phyloP scores from a whole-genome alignment of 2,113 vertebrate species.

The Caranx ignobilis region DNA sequence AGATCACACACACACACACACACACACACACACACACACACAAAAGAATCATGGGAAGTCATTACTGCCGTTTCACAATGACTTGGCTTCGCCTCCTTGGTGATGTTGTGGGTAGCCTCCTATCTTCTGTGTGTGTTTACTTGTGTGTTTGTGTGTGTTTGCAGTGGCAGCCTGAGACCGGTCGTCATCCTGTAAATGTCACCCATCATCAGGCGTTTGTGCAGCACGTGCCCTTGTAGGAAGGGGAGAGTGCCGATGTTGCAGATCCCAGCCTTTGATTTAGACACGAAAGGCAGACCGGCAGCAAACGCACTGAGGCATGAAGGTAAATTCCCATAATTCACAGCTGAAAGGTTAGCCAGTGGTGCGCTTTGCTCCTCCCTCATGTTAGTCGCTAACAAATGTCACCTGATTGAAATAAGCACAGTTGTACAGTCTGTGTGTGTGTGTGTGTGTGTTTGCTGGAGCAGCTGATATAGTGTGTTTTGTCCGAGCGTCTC shows the following conservation, averaged over 20 bases:
- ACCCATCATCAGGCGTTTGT: conserved; percentile 78
- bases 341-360: conserved; percentile 94
- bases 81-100: conserved; percentile 34
- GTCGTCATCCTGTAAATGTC: conserved; percentile 81
- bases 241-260: conserved; percentile 92
- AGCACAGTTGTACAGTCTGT: conserved; percentile 68
- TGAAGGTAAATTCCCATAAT: conserved; percentile 99
- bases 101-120: background rate
- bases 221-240: conserved; percentile 85
- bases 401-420: conserved; percentile 89
- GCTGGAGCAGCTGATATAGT: conserved; percentile 67
- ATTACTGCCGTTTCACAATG: conserved; percentile 26
- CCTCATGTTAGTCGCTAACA: conserved; percentile 87
- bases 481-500: conserved; percentile 66
- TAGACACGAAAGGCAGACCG: conserved; percentile 90
- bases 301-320: conserved; percentile 89
- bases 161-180: conserved; percentile 52
- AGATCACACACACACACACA: background rate
- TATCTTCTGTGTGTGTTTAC: background rate
- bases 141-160: conserved; percentile 41
- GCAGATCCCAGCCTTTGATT: conserved; percentile 94
- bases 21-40: background rate
- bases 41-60: conserved; percentile 14
- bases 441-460: conserved; percentile 26
- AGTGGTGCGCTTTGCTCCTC: conserved; percentile 84